Base-by-base conservation (phyloP, 2,113 vertebrate species). In the Scatophagus argus region DNA sequence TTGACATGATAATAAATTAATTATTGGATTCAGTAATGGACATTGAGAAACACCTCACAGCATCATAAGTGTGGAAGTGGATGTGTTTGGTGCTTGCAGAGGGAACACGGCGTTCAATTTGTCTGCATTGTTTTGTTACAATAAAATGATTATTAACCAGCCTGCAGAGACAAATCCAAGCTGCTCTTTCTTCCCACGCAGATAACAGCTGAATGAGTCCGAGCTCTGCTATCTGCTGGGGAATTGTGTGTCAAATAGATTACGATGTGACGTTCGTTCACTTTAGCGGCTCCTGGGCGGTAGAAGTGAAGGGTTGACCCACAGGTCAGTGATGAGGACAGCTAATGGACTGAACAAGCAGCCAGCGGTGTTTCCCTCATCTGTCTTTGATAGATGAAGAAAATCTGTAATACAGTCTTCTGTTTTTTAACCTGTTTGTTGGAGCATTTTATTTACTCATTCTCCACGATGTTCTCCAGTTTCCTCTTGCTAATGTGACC, bases 161-260 rank as follows among this genome's bases (percentile, higher is more conserved):
- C 39, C 6, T 25, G 39, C 74, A 49, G 47, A 52, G 60, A 39
- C n/a, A n/a, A n/a, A n/a, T n/a, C 23, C 46, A 2, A 29, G 60
- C 63, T 61, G 52, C 56, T 79, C 32, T 23, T 74, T 76, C 69
- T 73, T 88, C 58, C 61, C 76, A 73, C 61, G 60, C 23, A 72
- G 78, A 87, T 84, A 82, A 76, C 46, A 47, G 44, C 32, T 61
- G 43, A 84, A 65, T 75, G 25, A 25, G 32, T 36, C 25, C 55
- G 6, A 4, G 6, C 47, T 54, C 25, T 46, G 17, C 47, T 32
- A 39, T 84, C 67, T 82, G 34, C 43, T 19, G 25, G 39, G 36
- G 29, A 17, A 21, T 38, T 63, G 70, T 78, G 34, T 68, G 44
- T 62, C 46, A 14, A 0, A 36, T 59, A 74, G 36, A 74, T 81